These are phyloP conservation scores for Callyntrura guangdongensis DNA, from an alignment of 2,888 invertebrate genomes.

Conservation along the genomic window DNA sequence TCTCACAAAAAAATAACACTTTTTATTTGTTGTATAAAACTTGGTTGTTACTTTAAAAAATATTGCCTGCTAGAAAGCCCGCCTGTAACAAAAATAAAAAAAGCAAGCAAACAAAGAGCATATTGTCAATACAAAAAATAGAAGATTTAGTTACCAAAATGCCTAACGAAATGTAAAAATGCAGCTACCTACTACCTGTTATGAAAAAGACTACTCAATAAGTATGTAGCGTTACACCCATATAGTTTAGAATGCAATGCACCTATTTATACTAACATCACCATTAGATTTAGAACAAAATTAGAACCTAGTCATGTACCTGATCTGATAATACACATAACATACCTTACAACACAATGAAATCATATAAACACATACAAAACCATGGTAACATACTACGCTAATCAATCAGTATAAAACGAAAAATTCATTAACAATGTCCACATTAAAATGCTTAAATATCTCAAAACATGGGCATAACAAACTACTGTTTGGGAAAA, in stretches of 20 bases:
- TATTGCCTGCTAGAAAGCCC: constrained; percentile 21
- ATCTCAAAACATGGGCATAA: too few species aligned
- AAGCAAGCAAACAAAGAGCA: not conserved
- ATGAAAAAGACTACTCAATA: not conserved
- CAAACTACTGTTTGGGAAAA: too few species aligned
- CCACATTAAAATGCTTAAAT: too few species aligned
- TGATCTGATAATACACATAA: not conserved
- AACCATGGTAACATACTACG: not conserved
- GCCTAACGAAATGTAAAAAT: not conserved
- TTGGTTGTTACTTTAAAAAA: not conserved
- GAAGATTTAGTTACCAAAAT: not conserved
- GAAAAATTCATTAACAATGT: too few species aligned
- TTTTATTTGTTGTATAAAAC: not conserved
- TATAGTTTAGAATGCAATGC: not conserved
- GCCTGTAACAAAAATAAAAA: constrained; percentile 18
- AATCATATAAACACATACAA: not conserved
- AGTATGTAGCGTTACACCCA: too few species aligned
- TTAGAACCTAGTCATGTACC: not conserved
- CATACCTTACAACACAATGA: not conserved
- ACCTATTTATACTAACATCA: not conserved
- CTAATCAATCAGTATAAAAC: too few species aligned
- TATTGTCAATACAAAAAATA: not conserved
- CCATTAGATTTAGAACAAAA: not conserved
- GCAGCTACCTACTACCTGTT: too few species aligned
- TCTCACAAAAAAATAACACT: not conserved